Evolutionary conservation across 2,797 vertebrate genomes (phyloP).

Genomic region (Aldrovandia affinis): DNA sequence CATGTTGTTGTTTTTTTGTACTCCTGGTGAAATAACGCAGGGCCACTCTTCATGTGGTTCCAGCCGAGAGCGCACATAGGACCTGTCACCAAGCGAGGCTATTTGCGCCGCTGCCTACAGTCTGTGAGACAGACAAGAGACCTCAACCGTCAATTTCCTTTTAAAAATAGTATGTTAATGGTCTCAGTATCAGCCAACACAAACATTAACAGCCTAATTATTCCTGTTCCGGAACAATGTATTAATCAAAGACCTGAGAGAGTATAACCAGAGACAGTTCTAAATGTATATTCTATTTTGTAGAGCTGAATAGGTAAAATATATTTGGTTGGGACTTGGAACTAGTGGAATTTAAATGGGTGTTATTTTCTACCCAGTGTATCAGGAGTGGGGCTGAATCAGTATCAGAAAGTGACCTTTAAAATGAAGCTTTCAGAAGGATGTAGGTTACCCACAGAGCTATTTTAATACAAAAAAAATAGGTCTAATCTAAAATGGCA

Average conservation of each 20-base stretch:
- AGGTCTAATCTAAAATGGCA: conserved; percentile 13
- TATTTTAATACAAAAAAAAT: conserved; percentile 24
- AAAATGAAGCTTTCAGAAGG: conserved; percentile 27
- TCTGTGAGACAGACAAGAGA: not conserved
- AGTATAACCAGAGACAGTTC: no score
- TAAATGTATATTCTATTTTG: no score
- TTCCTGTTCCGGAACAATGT: conserved; percentile 25
- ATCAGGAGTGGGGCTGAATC: conserved; percentile 5
- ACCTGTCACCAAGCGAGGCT: conserved; percentile 26
- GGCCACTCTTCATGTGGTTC: conserved; percentile 29
- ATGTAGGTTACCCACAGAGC: not conserved
- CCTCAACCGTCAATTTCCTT: not conserved
- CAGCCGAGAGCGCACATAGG: conserved; percentile 23
- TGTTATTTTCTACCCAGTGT: not conserved
- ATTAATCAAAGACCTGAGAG: conserved; percentile 14
- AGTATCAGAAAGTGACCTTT: conserved; percentile 20
- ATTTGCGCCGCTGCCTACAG: not conserved
- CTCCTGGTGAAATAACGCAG: conserved; percentile 44
- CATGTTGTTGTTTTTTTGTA: conserved; percentile 23
- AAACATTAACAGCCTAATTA: conserved; percentile 45
- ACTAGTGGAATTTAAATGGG: not conserved
- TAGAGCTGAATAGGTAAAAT: no score
- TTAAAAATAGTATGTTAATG: conserved; percentile 5
- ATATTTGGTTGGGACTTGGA: conserved; percentile 9
- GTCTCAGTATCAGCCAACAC: conserved; percentile 41